Evolutionary conservation across 2,113 vertebrate genomes (phyloP), one percentile per base, ranked within the genome.

Genomic region (Microcebus ravelobensis): DNA sequence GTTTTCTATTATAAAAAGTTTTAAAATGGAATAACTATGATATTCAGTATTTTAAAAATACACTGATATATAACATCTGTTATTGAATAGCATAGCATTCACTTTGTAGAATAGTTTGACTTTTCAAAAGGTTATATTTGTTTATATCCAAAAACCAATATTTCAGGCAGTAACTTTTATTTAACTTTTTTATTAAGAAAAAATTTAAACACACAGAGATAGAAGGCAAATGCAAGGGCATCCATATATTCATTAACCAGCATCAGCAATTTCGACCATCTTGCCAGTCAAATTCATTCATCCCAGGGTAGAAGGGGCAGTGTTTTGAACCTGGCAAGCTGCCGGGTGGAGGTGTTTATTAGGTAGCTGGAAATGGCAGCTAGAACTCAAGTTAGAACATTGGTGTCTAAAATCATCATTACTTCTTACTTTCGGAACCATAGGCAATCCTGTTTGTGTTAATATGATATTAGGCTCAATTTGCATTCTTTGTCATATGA

Each of bases 1-100:
- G 52, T 74, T 91, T 89, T 74, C 79, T 48, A 45, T 74, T 88
- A 61, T 65, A 91, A 82, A 55, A 91, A 74, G 27, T 25, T 90
- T 87, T 34, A 87, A 85, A 82, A 77, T 83, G 14, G 42, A 74
- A 45, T 74, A 17, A 27, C 42, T 48, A 48, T 76, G 42, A 42
- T 48, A 76, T 48, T 76, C 15, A 48, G 29, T 59, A 39, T 52
- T 93, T 81, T 13, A 13, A 82, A 79, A 89, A 94, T 20, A 31
- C 12, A 7, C 42, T 52, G 65, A 74, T 13, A n/a, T 81, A 12
- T 42, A 76, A 42, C 20, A 85, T 27, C 25, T 31, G n/a, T 21
- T 57, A 6, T 85, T 92, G 50, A 86, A 48, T 42, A 94, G 48
- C 50, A 12, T 61, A 90, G 17, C 48, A 74, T 77, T 18, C 25